Conservation (phyloP, 2,797 vertebrate genomes). For the Chromobotia macracanthus region DNA sequence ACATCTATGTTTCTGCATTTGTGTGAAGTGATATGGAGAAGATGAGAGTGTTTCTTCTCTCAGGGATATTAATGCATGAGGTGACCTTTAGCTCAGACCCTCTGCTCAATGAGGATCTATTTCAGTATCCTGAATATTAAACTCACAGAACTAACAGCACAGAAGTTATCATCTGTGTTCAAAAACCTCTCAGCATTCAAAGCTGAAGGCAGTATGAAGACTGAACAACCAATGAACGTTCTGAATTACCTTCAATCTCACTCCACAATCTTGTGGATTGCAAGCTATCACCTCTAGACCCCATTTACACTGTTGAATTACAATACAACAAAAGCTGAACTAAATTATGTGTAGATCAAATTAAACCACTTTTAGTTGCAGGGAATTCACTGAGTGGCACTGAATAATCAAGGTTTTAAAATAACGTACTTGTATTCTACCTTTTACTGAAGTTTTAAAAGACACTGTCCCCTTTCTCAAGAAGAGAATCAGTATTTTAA, state of each 20-base stretch:
- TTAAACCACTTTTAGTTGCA: not conserved
- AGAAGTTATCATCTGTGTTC: not conserved
- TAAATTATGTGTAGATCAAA: not conserved
- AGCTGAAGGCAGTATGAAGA: too few species aligned
- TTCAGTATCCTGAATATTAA: slow-evolving; percentile 33
- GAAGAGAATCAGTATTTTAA: too few species aligned
- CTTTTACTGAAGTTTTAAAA: slow-evolving; percentile 4
- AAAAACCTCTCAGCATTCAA: too few species aligned
- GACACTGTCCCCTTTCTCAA: too few species aligned
- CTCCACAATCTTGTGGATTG: not conserved
- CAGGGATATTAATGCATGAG: slow-evolving; percentile 27
- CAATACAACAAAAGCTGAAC: not conserved
- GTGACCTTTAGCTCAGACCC: slow-evolving; percentile 46
- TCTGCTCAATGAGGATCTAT: slow-evolving; percentile 15
- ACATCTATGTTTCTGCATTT: not conserved
- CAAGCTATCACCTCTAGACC: not conserved
- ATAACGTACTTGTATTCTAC: not conserved
- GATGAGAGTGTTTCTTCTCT: slow-evolving; percentile 14
- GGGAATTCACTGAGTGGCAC: not conserved
- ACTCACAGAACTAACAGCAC: not conserved
- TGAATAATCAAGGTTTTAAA: too few species aligned
- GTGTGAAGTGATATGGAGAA: slow-evolving; percentile 9
- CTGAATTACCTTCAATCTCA: too few species aligned
- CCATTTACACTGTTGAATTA: not conserved
- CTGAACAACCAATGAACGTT: too few species aligned